Evolutionary conservation across 2,113 vertebrate species (phyloP).

Genomic region (Polypterus bichir): DNA sequence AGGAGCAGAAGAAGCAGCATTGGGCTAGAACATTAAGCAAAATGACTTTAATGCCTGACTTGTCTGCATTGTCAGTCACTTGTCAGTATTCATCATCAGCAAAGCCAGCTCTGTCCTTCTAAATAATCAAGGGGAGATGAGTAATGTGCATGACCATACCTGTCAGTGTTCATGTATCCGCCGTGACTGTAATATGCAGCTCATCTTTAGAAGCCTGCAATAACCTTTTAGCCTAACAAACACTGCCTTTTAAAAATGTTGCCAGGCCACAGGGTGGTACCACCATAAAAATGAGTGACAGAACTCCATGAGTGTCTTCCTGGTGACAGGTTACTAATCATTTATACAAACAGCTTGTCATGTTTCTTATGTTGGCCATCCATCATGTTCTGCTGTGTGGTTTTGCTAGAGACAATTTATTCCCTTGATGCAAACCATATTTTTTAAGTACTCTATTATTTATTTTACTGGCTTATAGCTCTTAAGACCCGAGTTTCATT

Average conservation of each 20-base stretch:
- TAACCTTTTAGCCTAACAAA: background rate
- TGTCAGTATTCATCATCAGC: conserved; percentile 13
- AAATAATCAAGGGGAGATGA: background rate
- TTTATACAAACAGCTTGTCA: conserved; percentile 51
- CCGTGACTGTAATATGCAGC: background rate
- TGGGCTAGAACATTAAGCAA: no score
- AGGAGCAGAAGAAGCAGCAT: no score
- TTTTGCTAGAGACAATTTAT: conserved; percentile 13
- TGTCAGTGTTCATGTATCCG: background rate
- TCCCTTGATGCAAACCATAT: no score
- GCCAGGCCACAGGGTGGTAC: conserved; percentile 48
- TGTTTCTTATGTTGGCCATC: conserved; percentile 47
- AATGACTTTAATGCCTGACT: background rate
- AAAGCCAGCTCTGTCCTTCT: conserved; percentile 12
- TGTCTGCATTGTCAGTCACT: conserved; percentile 19
- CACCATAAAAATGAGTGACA: conserved; percentile 1
- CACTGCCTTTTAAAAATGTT: conserved; percentile 30
- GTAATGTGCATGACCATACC: background rate
- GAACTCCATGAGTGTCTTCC: conserved; percentile 4
- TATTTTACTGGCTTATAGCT: no score
- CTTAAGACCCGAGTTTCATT: no score
- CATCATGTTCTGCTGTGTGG: conserved; percentile 29
- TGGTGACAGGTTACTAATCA: conserved; percentile 30
- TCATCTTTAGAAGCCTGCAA: background rate
- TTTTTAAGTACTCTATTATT: no score